These are phyloP conservation scores for Ennomos fuscantarius DNA, from an alignment of 2,888 invertebrate species.

Conservation along the genomic window DNA sequence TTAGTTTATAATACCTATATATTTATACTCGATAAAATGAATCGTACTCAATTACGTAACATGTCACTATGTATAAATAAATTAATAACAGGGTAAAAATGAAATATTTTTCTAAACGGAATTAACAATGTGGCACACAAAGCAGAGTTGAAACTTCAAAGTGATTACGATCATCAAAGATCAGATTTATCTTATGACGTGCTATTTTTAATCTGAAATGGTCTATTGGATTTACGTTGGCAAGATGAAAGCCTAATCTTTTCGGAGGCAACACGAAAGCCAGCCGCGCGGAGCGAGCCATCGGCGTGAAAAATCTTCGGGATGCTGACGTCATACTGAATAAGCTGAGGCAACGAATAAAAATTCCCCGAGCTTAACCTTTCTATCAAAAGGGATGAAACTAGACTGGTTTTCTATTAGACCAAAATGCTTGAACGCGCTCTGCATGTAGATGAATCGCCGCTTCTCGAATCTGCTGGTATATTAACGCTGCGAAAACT, in stretches of 20 bases:
- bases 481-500: conserved; percentile 4
- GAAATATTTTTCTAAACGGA: no score
- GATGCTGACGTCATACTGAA: conserved; percentile 43
- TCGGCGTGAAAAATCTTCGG: conserved; percentile 43
- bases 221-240: conserved; percentile 17
- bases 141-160: background rate
- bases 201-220: conserved; percentile 12
- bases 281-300: conserved; percentile 11
- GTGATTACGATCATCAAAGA: conserved; percentile 17
- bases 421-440: conserved; percentile 34
- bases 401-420: conserved; percentile 54
- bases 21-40: no score
- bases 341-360: conserved; percentile 50
- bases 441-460: conserved; percentile 25
- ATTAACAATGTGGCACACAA: no score
- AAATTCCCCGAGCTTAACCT: conserved; percentile 53
- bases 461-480: background rate
- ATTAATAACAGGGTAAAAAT: no score
- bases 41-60: no score
- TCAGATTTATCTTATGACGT: conserved; percentile 3
- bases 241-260: conserved; percentile 22
- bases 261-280: conserved; percentile 17
- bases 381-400: conserved; percentile 62
- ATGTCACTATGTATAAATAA: no score
- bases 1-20: no score